phyloP scores from a whole-genome alignment of 1,140 invertebrate species.

The Drosophila sproati region DNA sequence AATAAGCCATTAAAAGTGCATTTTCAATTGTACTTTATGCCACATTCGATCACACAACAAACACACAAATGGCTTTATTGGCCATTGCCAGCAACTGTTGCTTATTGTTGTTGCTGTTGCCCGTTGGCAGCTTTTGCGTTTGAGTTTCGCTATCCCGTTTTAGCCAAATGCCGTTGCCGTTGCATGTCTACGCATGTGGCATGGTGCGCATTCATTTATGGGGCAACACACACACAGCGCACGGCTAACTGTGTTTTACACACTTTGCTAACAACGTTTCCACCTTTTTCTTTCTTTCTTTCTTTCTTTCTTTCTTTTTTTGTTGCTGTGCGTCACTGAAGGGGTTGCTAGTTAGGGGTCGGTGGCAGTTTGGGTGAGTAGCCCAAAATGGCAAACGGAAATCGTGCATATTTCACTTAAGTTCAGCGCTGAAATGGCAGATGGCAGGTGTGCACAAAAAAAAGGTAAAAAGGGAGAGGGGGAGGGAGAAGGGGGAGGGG shows the following conservation, averaged over 20 bases:
- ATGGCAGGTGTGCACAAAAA: constrained; percentile 17
- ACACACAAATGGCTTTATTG: constrained; percentile 54
- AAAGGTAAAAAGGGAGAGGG: constrained; percentile 25
- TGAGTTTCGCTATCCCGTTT: constrained; percentile 52
- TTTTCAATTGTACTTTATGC: constrained; percentile 58
- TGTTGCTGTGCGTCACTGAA: neutral
- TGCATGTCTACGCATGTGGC: constrained; percentile 19
- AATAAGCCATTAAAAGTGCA: constrained; percentile 74
- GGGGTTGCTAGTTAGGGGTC: no score
- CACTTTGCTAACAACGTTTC: constrained; percentile 39
- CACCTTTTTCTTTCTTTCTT: neutral
- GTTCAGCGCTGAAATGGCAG: constrained; percentile 71
- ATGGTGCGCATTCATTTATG: neutral
- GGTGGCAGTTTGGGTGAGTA: neutral
- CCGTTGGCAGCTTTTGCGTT: constrained; percentile 41
- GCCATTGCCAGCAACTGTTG: constrained; percentile 54
- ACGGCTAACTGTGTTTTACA: constrained; percentile 60
- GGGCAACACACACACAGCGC: constrained; percentile 20
- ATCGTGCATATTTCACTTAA: constrained; percentile 80
- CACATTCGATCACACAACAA: constrained; percentile 16
- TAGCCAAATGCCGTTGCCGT: constrained; percentile 49
- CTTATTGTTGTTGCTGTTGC: constrained; percentile 16
- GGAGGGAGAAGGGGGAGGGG: constrained; percentile 18
- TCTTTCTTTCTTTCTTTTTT: neutral
- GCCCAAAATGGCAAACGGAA: constrained; percentile 51